These are phyloP conservation scores for Formica selysi DNA, from an alignment of 1,140 invertebrate genomes.

Conservation along the genomic window DNA sequence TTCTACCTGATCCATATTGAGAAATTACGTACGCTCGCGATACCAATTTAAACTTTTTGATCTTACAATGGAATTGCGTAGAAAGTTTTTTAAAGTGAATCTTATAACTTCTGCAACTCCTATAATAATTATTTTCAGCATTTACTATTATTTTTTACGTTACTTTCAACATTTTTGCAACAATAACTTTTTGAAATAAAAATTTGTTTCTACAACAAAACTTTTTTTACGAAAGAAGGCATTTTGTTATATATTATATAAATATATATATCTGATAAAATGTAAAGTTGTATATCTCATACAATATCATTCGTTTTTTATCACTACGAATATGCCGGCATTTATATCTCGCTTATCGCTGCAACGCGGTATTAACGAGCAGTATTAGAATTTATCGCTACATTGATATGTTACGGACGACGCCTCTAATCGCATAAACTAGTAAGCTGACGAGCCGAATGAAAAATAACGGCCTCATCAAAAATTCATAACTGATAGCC, in stretches of 20 bases:
- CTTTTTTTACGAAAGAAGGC: not conserved
- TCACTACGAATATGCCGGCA: not conserved
- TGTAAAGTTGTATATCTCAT: not conserved
- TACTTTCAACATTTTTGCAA: not conserved
- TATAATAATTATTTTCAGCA: not conserved
- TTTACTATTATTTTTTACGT: not conserved
- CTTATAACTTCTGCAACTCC: not conserved
- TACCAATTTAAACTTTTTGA: not conserved
- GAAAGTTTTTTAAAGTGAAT: not conserved
- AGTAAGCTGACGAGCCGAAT: constrained; percentile 26
- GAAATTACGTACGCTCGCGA: not conserved
- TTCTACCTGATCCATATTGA: constrained; percentile 12
- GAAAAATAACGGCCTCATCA: constrained; percentile 35
- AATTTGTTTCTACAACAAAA: not conserved
- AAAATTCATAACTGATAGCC: constrained; percentile 15
- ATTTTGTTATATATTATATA: not conserved
- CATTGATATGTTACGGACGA: constrained; percentile 9
- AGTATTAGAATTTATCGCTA: constrained; percentile 36
- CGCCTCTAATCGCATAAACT: constrained; percentile 34
- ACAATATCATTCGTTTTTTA: constrained; percentile 24
- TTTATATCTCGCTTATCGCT: constrained; percentile 43
- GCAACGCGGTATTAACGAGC: constrained; percentile 16
- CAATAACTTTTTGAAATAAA: not conserved
- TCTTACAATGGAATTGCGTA: not conserved
- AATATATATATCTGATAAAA: not conserved